A percentile compares a stretch with the other conserved stretches of the same genome.
Conservation (phyloP, 2,797 vertebrate species). For the Phataginus tricuspis region DNA sequence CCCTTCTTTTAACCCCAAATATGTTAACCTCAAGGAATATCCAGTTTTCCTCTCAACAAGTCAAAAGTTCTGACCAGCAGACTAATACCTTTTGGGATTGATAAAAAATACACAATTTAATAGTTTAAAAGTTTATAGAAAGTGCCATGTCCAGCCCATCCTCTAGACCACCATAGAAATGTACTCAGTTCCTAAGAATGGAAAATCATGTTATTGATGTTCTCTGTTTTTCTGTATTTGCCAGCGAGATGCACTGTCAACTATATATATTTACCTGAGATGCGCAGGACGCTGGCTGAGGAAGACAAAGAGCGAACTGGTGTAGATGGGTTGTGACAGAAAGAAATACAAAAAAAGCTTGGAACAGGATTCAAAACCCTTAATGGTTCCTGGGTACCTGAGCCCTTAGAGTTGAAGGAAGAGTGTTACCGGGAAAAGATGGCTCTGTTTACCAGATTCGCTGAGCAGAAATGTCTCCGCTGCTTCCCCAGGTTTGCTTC, state of each 20-base stretch:
- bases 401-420: background rate
- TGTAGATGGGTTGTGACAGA: background rate
- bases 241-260: background rate
- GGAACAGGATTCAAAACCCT: background rate
- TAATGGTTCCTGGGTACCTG: background rate
- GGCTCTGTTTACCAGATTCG: rapidly evolving
- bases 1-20: background rate
- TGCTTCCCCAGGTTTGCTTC: background rate
- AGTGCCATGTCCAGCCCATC: background rate
- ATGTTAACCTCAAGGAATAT: background rate
- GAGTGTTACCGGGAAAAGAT: rapidly evolving
- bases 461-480: rapidly evolving
- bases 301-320: background rate
- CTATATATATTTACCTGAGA: background rate
- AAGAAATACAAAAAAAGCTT: background rate
- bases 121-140: background rate
- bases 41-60: background rate
- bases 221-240: background rate
- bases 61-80: background rate
- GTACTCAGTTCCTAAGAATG: background rate
- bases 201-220: background rate
- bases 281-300: background rate
- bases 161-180: background rate
- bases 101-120: background rate
- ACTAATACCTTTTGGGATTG: background rate